Evolutionary conservation across 2,113 vertebrate species (phyloP).

Genomic region (Bufo bufo): DNA sequence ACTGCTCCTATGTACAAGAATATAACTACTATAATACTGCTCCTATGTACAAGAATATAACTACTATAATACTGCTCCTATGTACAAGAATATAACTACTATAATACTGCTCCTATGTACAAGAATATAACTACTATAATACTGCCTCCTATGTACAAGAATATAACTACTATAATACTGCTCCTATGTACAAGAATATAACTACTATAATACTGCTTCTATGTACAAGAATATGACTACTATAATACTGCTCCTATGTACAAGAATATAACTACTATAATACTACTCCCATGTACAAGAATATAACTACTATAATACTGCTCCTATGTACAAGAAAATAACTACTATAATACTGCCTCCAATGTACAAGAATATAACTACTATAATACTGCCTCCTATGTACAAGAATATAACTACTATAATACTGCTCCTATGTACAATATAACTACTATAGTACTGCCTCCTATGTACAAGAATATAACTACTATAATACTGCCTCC

Average conservation of each 20-base stretch:
- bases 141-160: neutral
- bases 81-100: constrained; percentile 1
- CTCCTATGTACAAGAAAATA: neutral
- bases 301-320: neutral
- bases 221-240: constrained; percentile 7
- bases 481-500: neutral
- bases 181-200: neutral
- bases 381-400: neutral
- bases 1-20: neutral
- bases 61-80: constrained; percentile 1
- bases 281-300: neutral
- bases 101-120: neutral
- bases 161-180: constrained; percentile 6
- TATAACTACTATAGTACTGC: neutral
- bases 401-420: constrained; percentile 3
- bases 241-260: constrained; percentile 8
- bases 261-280: neutral
- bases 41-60: neutral
- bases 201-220: neutral
- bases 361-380: constrained; percentile 2
- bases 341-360: neutral
- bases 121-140: neutral
- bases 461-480: neutral
- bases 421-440: neutral
- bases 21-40: neutral